Evolutionary conservation across 2,113 vertebrate species (phyloP).

Genomic region (Pollimyrus isidori): DNA sequence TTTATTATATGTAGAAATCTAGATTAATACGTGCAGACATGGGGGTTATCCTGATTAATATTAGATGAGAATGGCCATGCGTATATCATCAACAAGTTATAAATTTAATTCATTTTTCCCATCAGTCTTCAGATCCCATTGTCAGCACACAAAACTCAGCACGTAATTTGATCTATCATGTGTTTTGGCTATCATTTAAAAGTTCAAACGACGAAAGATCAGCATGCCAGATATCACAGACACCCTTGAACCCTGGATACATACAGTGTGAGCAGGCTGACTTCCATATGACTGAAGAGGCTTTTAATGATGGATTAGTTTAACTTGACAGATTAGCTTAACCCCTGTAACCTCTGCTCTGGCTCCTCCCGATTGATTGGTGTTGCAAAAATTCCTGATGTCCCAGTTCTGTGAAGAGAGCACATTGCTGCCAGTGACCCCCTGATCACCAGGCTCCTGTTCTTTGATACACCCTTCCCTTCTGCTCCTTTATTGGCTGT

Average conservation of each 20-base stretch:
- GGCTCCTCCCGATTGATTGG: background rate
- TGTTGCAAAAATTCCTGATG: background rate
- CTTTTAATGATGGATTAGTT: constrained; percentile 13
- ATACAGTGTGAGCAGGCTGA: background rate
- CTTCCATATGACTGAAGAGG: background rate
- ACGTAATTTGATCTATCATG: background rate
- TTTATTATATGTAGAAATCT: background rate
- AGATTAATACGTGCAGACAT: background rate
- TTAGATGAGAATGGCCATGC: background rate
- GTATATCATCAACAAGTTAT: background rate
- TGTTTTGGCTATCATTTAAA: background rate
- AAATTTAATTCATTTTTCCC: background rate
- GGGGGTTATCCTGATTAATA: background rate
- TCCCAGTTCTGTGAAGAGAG: background rate
- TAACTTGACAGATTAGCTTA: constrained; percentile 14
- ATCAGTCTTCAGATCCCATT: background rate
- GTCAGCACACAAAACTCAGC: background rate
- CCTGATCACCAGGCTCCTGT: background rate
- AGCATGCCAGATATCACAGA: background rate
- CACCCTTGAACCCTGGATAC: background rate
- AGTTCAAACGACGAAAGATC: background rate
- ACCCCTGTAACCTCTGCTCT: constrained; percentile 2
- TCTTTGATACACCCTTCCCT: background rate
- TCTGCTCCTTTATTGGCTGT: background rate
- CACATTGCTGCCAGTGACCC: background rate